phyloP scores from a whole-genome alignment of 2,888 invertebrate species.

The Alloscopus bannaensis region DNA sequence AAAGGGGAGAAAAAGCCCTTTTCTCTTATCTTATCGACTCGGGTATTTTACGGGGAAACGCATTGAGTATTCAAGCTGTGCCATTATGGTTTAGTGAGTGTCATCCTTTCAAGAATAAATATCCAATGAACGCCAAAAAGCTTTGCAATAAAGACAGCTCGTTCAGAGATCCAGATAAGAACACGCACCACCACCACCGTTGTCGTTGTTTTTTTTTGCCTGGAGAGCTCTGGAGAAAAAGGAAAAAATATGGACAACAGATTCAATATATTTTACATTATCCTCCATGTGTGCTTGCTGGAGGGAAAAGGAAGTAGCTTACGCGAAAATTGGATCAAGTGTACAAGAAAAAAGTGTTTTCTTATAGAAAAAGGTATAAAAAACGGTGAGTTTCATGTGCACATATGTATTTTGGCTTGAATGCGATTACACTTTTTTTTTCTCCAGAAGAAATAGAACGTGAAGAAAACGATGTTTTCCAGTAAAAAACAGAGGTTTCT shows the following conservation, averaged over 20 bases:
- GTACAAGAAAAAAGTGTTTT: not conserved
- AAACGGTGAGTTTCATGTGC: not conserved
- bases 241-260: constrained; percentile 31
- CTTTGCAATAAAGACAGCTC: too few species aligned
- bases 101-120: constrained; percentile 31
- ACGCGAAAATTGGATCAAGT: constrained; percentile 35
- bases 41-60: too few species aligned
- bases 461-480: constrained; percentile 16
- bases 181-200: constrained; percentile 23
- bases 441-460: constrained; percentile 28
- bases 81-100: too few species aligned
- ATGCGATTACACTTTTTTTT: too few species aligned
- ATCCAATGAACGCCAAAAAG: too few species aligned
- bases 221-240: constrained; percentile 12
- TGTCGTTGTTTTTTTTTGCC: too few species aligned
- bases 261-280: constrained; percentile 46
- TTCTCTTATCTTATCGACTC: too few species aligned
- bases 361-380: not conserved
- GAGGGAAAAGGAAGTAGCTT: not conserved
- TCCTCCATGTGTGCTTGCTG: not conserved
- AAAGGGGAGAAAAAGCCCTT: too few species aligned
- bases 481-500: not conserved
- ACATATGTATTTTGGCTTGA: too few species aligned
- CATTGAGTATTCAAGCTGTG: too few species aligned
- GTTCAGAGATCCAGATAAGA: constrained; percentile 33